phyloP scores from a whole-genome alignment of 23 tunicate species.

The Diplosoma virens region DNA sequence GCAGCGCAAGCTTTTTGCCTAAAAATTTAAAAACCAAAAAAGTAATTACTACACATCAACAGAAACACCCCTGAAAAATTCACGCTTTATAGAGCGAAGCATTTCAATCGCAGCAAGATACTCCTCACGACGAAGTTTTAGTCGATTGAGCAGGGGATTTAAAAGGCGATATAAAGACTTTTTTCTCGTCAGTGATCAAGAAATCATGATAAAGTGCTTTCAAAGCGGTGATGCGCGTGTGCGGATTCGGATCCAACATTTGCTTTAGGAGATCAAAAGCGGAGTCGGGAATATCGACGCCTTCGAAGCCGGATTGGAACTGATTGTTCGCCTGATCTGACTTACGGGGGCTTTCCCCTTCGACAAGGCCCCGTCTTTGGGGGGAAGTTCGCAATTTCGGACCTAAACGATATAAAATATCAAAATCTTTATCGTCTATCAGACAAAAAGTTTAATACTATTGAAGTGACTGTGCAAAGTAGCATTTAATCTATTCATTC shows the following conservation, averaged over 20 bases:
- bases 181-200: conserved; percentile 29
- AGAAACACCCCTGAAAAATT: no score
- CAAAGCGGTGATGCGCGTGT: conserved; percentile 57
- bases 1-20: no score
- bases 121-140: no score
- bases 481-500: no score
- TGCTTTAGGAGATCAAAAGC: conserved; percentile 46
- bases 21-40: no score
- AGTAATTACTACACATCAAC: no score
- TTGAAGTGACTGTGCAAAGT: no score
- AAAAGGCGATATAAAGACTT: conserved; percentile 1
- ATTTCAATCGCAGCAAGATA: no score
- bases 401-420: neutral
- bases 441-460: no score
- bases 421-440: no score
- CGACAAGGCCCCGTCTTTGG: neutral
- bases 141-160: no score
- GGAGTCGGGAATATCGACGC: conserved; percentile 46
- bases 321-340: neutral
- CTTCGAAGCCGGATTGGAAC: conserved; percentile 27
- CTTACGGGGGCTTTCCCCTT: neutral
- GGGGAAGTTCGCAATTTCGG: conserved; percentile 22
- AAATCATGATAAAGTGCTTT: conserved; percentile 73
- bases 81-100: no score
- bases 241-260: conserved; percentile 77